Percentiles rank a stretch among this genome's conserved stretches.
These are phyloP conservation scores for Centropus bengalensis DNA, from an alignment of 2,113 vertebrate species.

Conservation along the genomic window DNA sequence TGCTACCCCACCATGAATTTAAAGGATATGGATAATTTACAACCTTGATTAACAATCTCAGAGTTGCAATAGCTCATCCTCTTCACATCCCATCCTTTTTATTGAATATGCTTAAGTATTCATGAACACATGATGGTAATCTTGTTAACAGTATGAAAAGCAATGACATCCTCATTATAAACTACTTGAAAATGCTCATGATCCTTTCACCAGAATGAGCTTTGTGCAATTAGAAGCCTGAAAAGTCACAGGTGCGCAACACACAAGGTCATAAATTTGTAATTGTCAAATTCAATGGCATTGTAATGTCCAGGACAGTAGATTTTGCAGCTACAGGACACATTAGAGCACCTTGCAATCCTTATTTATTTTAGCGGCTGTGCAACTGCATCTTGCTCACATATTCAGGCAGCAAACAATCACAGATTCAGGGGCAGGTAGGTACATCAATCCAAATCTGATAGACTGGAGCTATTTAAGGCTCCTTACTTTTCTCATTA, in stretches of 20 bases:
- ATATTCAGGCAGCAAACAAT: background rate
- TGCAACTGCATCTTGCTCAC: background rate
- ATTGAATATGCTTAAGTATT: slow-evolving; percentile 69
- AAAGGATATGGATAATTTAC: slow-evolving; percentile 56
- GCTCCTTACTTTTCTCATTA: background rate
- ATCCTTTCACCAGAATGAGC: slow-evolving; percentile 77
- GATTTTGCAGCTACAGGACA: background rate
- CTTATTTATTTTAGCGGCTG: background rate
- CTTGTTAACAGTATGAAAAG: slow-evolving; percentile 76
- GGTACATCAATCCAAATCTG: background rate
- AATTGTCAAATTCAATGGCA: slow-evolving; percentile 57
- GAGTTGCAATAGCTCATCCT: slow-evolving; percentile 50
- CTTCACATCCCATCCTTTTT: slow-evolving; percentile 59
- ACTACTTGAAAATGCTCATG: slow-evolving; percentile 74
- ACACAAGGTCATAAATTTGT: slow-evolving; percentile 74
- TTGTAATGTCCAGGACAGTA: background rate
- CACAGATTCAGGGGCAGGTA: background rate
- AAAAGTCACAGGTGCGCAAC: slow-evolving; percentile 60
- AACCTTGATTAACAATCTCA: slow-evolving; percentile 59
- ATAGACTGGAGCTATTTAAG: background rate
- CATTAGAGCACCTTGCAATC: background rate
- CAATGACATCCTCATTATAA: slow-evolving; percentile 75
- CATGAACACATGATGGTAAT: slow-evolving; percentile 72
- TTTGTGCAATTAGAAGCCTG: slow-evolving; percentile 70
- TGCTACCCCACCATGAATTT: background rate